phyloP scores from a whole-genome alignment of 2,797 vertebrate species.

The Sebastes reedi region DNA sequence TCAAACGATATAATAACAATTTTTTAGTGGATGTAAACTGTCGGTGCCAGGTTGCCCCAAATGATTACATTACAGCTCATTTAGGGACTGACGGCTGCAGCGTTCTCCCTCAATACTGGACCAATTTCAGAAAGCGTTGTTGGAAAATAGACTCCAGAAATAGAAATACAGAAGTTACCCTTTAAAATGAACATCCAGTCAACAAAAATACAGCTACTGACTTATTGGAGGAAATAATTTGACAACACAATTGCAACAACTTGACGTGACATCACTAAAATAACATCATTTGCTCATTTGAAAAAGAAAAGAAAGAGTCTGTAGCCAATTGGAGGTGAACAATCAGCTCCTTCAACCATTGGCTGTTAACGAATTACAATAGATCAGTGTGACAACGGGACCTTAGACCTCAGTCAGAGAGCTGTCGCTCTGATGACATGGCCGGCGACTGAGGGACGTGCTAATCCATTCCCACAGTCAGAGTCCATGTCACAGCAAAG shows the following conservation, averaged over 20 bases:
- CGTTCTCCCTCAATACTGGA: no score
- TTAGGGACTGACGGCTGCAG: no score
- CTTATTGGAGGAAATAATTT: slow-evolving; percentile 9
- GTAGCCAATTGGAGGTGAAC: slow-evolving; percentile 6
- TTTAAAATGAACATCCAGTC: slow-evolving; percentile 4
- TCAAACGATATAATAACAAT: no score
- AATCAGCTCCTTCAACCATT: slow-evolving; percentile 36
- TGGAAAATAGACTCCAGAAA: no score
- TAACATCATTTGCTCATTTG: not conserved
- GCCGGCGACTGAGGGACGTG: slow-evolving; percentile 53
- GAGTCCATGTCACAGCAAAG: slow-evolving; percentile 62
- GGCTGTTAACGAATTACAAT: slow-evolving; percentile 50
- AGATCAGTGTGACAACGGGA: slow-evolving; percentile 62
- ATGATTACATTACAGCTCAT: no score
- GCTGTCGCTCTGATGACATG: slow-evolving; percentile 67
- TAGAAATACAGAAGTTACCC: no score
- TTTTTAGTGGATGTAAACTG: no score
- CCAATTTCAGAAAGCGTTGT: no score
- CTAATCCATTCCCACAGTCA: slow-evolving; percentile 75
- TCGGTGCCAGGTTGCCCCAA: no score
- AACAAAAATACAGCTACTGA: slow-evolving; percentile 7
- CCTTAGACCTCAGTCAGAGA: slow-evolving; percentile 64
- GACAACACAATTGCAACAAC: not conserved
- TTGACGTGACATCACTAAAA: not conserved
- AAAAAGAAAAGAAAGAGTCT: not conserved